These are phyloP conservation scores for Mallateleia sp. DNA, from an alignment of 2,888 invertebrate species.

Conservation along the genomic window DNA sequence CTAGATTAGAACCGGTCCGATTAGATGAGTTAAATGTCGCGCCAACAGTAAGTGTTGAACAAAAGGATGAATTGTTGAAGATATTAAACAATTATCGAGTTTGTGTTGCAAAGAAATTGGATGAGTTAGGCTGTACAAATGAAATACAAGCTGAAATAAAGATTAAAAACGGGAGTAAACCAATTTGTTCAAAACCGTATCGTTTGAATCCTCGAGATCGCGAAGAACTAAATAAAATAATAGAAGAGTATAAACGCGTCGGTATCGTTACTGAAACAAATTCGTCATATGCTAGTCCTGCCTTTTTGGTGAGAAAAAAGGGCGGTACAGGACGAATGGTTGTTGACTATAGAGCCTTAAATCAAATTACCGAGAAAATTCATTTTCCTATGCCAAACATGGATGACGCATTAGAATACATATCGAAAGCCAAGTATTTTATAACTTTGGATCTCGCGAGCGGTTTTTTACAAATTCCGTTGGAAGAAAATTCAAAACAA, in stretches of 20 bases:
- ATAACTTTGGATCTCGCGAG: slow-evolving; percentile 10
- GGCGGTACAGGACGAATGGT: slow-evolving; percentile 1
- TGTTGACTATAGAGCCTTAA: slow-evolving; percentile 1
- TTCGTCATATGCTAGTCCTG: neutral
- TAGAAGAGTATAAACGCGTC: neutral
- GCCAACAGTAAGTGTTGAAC: no score
- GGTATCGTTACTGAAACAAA: neutral
- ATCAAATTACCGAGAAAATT: neutral
- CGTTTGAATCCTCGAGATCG: no score
- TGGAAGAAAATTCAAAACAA: neutral
- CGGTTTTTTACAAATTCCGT: neutral
- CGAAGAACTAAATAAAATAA: neutral
- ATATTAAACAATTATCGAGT: neutral
- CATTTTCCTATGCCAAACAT: neutral
- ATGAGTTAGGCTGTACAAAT: neutral
- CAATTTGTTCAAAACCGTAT: no score
- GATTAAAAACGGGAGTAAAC: no score
- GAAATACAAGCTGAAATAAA: no score
- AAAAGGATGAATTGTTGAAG: neutral
- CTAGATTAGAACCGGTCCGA: no score
- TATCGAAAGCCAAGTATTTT: neutral
- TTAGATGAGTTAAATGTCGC: no score
- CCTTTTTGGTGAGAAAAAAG: neutral
- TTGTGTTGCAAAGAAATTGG: neutral
- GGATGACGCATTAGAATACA: neutral